phyloP scores from a whole-genome alignment of 2,113 vertebrate genomes.

The Vanacampus margaritifer region DNA sequence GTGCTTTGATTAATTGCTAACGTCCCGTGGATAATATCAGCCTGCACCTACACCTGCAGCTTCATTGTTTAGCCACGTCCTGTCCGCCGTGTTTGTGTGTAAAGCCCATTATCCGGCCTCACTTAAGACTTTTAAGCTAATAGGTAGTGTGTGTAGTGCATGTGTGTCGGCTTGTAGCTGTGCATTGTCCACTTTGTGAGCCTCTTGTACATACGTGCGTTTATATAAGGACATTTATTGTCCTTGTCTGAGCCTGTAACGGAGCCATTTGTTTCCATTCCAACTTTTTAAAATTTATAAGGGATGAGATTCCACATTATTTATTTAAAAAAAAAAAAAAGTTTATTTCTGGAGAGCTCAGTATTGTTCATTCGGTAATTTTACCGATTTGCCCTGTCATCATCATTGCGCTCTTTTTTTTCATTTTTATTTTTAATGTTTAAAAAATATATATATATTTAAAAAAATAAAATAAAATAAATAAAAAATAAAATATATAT shows the following conservation, averaged over 20 bases:
- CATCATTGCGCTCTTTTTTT: too few relatives aligned
- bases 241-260: neutral
- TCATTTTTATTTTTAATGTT: too few relatives aligned
- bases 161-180: neutral
- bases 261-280: conserved; percentile 8
- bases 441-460: too few relatives aligned
- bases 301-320: neutral
- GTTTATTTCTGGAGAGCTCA: too few relatives aligned
- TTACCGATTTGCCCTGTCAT: too few relatives aligned
- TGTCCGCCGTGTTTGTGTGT: conserved; percentile 25
- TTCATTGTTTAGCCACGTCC: conserved; percentile 45
- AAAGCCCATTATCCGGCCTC: conserved; percentile 40
- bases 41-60: conserved; percentile 52
- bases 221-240: conserved; percentile 1
- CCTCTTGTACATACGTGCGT: neutral
- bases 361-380: too few relatives aligned
- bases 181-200: neutral
- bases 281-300: conserved; percentile 1
- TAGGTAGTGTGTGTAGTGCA: conserved; percentile 19
- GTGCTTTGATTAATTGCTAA: conserved; percentile 60
- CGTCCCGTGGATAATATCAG: conserved; percentile 38
- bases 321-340: too few relatives aligned
- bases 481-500: too few relatives aligned
- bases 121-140: conserved; percentile 23
- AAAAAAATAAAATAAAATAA: too few relatives aligned